Evolutionary conservation across 2,888 invertebrate species (phyloP).

Genomic region (Ectropis crepuscularia): DNA sequence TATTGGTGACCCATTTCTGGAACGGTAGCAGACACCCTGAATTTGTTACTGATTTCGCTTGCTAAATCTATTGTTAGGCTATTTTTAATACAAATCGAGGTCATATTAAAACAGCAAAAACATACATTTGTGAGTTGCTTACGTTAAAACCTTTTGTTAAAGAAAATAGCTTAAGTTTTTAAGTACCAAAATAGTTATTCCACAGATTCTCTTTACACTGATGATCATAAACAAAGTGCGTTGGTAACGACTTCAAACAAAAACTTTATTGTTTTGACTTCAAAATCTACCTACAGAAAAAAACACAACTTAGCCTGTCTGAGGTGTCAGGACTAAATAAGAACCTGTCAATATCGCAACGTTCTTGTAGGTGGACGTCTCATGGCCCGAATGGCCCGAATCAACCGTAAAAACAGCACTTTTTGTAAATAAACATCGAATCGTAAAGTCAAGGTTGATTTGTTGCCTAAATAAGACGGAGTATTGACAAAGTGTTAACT

Average conservation of each 20-base stretch:
- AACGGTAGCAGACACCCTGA: conserved; percentile 31
- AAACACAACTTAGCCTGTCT: conserved; percentile 2
- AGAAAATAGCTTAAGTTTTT: background rate
- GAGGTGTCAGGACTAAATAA: conserved; percentile 12
- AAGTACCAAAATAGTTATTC: too few species aligned
- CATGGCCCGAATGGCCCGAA: conserved; percentile 30
- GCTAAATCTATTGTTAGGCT: conserved; percentile 12
- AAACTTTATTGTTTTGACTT: too few species aligned
- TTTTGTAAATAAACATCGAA: conserved; percentile 36
- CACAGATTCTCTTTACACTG: too few species aligned
- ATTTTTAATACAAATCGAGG: conserved; percentile 16
- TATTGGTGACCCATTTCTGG: conserved; percentile 41
- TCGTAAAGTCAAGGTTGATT: conserved; percentile 47
- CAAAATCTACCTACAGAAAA: background rate
- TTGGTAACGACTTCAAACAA: too few species aligned
- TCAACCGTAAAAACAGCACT: conserved; percentile 30
- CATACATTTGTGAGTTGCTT: background rate
- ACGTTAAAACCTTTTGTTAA: background rate
- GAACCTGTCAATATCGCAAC: conserved; percentile 17
- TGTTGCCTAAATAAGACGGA: conserved; percentile 33
- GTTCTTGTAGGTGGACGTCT: conserved; percentile 33
- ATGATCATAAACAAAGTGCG: too few species aligned
- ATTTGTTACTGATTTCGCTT: conserved; percentile 26
- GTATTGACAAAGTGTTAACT: conserved; percentile 44
- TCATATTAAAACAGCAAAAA: background rate